These are phyloP conservation scores for Talpa occidentalis DNA, from an alignment of 2,113 vertebrate species.

Conservation along the genomic window DNA sequence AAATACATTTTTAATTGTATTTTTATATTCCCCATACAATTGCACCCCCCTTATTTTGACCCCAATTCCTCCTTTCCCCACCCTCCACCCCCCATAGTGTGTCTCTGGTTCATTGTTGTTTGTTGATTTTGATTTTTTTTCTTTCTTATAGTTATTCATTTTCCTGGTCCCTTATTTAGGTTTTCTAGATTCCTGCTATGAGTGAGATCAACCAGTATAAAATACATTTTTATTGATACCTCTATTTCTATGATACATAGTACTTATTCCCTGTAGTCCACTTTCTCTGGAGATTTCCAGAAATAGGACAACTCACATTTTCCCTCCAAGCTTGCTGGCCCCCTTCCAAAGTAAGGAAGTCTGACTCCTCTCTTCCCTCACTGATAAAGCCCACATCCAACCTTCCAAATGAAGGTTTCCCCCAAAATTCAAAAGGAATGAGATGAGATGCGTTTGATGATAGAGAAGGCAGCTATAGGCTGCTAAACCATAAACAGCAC, in stretches of 20 bases:
- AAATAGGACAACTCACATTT: conserved; percentile 32
- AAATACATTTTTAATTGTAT: background rate
- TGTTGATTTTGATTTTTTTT: too few species aligned
- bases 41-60: too few species aligned
- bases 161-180: too few species aligned
- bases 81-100: too few species aligned
- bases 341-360: background rate
- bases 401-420: conserved; percentile 3
- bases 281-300: conserved; percentile 41
- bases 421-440: conserved; percentile 9
- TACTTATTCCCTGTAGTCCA: background rate
- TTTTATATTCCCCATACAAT: too few species aligned
- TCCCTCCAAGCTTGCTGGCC: background rate
- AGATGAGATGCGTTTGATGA: background rate
- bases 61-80: too few species aligned
- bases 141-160: too few species aligned
- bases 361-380: background rate
- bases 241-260: background rate
- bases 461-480: background rate
- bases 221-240: background rate
- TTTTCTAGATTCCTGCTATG: too few species aligned
- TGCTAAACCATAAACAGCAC: background rate
- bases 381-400: background rate
- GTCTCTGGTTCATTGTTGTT: too few species aligned
- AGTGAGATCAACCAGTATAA: too few species aligned